These are phyloP conservation scores for Lordiphosa fenestrarum DNA, from an alignment of 2,888 invertebrate species.

Conservation along the genomic window DNA sequence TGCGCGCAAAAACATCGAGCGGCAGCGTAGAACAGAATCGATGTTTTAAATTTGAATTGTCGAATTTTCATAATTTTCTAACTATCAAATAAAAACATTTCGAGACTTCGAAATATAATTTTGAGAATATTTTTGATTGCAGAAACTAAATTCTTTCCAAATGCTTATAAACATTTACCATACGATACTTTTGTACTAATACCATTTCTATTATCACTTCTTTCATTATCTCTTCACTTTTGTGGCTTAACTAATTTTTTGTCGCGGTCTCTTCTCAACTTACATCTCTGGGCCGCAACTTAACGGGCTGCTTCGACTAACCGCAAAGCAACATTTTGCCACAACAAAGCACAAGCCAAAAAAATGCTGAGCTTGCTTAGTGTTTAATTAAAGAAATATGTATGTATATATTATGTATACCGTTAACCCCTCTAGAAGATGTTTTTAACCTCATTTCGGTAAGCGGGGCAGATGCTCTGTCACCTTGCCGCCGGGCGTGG, in stretches of 20 bases:
- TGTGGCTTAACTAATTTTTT: slow-evolving; percentile 17
- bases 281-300: slow-evolving; percentile 45
- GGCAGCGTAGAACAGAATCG: no score
- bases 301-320: slow-evolving; percentile 28
- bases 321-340: slow-evolving; percentile 28
- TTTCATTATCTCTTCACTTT: no score
- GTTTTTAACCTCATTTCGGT: slow-evolving; percentile 47
- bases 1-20: no score
- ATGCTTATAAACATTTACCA: no score
- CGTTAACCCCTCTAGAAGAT: slow-evolving; percentile 51
- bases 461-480: slow-evolving; percentile 31
- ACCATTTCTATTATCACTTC: no score
- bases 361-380: slow-evolving; percentile 44
- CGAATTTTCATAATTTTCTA: no score
- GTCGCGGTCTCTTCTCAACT: slow-evolving; percentile 34
- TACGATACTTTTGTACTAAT: no score
- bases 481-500: slow-evolving; percentile 30
- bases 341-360: slow-evolving; percentile 31
- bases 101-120: no score
- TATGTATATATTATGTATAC: slow-evolving; percentile 16
- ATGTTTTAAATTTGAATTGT: no score
- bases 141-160: no score
- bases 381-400: slow-evolving; percentile 56
- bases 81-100: no score
- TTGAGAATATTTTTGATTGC: no score